A percentile compares a stretch with the other conserved stretches of the same genome.
phyloP scores from a whole-genome alignment of 2,888 invertebrate genomes.

The Scaptomyza cyrtandrae region DNA sequence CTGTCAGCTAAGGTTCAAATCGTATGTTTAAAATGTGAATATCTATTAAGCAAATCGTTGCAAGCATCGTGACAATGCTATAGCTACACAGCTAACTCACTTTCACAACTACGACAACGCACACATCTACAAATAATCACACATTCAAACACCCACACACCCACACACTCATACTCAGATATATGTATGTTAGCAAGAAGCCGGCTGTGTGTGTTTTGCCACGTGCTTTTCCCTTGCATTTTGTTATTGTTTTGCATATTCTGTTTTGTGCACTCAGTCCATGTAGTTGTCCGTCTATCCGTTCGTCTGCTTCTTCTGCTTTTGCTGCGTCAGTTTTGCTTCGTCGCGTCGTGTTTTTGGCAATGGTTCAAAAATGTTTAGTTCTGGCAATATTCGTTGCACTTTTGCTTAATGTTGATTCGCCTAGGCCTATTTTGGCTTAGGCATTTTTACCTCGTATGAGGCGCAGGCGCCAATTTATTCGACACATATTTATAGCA shows the following conservation, averaged over 20 bases:
- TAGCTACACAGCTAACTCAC: neutral
- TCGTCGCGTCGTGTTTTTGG: constrained; percentile 62
- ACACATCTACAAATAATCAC: no score
- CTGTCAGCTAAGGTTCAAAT: no score
- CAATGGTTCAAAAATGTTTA: constrained; percentile 56
- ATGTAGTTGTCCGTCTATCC: constrained; percentile 21
- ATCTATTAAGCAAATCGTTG: neutral
- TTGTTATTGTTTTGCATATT: constrained; percentile 63
- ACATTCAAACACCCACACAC: constrained; percentile 9
- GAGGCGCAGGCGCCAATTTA: constrained; percentile 71
- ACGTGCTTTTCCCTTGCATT: constrained; percentile 57
- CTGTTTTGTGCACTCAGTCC: constrained; percentile 46
- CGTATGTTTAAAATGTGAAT: neutral
- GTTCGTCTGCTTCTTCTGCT: constrained; percentile 2
- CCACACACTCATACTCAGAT: neutral
- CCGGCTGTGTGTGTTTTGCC: constrained; percentile 47
- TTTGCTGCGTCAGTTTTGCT: constrained; percentile 40
- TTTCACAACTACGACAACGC: neutral
- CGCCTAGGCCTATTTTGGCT: constrained; percentile 71
- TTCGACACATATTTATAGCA: constrained; percentile 2
- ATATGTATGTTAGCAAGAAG: constrained; percentile 20
- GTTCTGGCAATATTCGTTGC: constrained; percentile 61
- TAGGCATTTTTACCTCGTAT: constrained; percentile 38
- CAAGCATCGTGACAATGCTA: constrained; percentile 17
- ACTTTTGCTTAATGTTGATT: constrained; percentile 73